Evolutionary conservation across 2,888 invertebrate genomes (phyloP).

Genomic region (Polyploca ridens): DNA sequence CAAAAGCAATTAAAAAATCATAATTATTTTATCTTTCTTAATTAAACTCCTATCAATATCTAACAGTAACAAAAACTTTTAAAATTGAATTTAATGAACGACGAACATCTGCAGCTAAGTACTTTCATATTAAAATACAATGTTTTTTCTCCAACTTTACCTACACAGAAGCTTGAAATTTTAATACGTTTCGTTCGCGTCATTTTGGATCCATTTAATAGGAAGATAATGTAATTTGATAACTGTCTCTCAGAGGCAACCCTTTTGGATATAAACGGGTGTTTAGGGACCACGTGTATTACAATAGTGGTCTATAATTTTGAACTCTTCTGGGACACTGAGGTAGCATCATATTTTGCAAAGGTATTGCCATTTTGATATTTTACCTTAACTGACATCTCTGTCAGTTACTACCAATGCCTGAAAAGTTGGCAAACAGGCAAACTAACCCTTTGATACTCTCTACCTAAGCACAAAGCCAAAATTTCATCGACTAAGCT

Average conservation of each 20-base stretch:
- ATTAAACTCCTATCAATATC: background rate
- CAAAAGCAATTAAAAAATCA: background rate
- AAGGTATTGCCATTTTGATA: background rate
- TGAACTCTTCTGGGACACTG: background rate
- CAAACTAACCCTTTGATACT: too few species aligned
- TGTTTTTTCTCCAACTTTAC: background rate
- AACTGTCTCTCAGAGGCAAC: slow-evolving; percentile 6
- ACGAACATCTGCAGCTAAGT: background rate
- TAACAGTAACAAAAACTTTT: background rate
- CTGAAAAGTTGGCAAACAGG: too few species aligned
- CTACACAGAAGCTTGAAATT: background rate
- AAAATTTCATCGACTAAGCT: too few species aligned
- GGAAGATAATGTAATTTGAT: slow-evolving; percentile 14
- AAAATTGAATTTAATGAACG: background rate
- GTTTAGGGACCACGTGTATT: background rate
- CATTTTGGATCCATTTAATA: slow-evolving; percentile 16
- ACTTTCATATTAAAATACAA: background rate
- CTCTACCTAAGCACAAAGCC: too few species aligned
- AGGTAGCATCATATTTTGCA: background rate
- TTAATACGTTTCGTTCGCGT: slow-evolving; percentile 15
- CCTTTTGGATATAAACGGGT: background rate
- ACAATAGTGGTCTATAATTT: background rate
- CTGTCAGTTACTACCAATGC: too few species aligned
- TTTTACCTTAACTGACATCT: too few species aligned
- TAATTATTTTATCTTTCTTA: background rate